Percentiles rank a stretch among this genome's conserved stretches.
Evolutionary conservation across 23 tunicate species (phyloP).

Genomic region (Botrylloides violaceus): DNA sequence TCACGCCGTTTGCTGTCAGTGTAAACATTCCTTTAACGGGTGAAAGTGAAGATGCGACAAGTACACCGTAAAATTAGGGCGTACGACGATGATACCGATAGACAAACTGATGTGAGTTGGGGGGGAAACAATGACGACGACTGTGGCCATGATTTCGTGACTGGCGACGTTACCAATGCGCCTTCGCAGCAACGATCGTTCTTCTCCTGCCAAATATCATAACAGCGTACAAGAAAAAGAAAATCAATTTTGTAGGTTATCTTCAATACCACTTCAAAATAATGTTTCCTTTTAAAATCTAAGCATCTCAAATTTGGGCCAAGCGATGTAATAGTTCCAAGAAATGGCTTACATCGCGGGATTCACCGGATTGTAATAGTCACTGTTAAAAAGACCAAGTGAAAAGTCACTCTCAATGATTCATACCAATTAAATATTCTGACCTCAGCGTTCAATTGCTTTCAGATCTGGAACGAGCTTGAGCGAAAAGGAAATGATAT

Average conservation of each 20-base stretch:
- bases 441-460: not conserved
- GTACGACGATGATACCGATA: slow-evolving; percentile 22
- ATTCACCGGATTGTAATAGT: too few relatives aligned
- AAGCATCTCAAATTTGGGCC: not conserved
- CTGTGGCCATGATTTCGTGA: slow-evolving; percentile 25
- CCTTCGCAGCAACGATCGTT: slow-evolving; percentile 10
- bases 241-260: too few relatives aligned
- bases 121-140: slow-evolving; percentile 20
- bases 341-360: too few relatives aligned
- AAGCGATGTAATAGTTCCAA: too few relatives aligned
- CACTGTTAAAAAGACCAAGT: not conserved
- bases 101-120: slow-evolving; percentile 13
- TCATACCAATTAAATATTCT: not conserved
- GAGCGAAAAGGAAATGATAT: not conserved
- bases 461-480: not conserved
- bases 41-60: not conserved
- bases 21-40: too few relatives aligned
- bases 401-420: not conserved
- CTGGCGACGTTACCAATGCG: slow-evolving; percentile 26
- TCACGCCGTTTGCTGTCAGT: too few relatives aligned
- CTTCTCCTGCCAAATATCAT: not conserved
- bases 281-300: not conserved
- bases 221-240: too few relatives aligned
- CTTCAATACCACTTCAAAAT: not conserved
- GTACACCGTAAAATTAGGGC: not conserved